These are phyloP conservation scores for rat (Rattus norvegicus) DNA, from an alignment of 2,113 vertebrate genomes.

Conservation along the genomic window GRCr8 NC_086032.1:17912001-17912500, in stretches of 20 bases:
- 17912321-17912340: conserved; percentile 57
- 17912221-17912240: not conserved
- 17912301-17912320: not conserved
- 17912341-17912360: not conserved
- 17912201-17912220: not conserved
- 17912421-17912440: not conserved
- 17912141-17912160: not conserved
- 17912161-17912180: not conserved
- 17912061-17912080: not conserved
- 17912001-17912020: not conserved
- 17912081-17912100: not conserved
- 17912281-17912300: not conserved
- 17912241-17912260: not conserved
- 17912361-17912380: not conserved
- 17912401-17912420: not conserved
- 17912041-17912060: not conserved
- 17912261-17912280: not conserved
- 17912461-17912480: no score
- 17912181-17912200: not conserved
- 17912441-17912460: not conserved
- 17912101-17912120: not conserved
- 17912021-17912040: not conserved
- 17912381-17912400: not conserved
- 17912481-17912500: not conserved
- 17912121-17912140: not conserved